Evolutionary conservation across 2,113 vertebrate genomes (phyloP).

Genomic region (Sturnira hondurensis): DNA sequence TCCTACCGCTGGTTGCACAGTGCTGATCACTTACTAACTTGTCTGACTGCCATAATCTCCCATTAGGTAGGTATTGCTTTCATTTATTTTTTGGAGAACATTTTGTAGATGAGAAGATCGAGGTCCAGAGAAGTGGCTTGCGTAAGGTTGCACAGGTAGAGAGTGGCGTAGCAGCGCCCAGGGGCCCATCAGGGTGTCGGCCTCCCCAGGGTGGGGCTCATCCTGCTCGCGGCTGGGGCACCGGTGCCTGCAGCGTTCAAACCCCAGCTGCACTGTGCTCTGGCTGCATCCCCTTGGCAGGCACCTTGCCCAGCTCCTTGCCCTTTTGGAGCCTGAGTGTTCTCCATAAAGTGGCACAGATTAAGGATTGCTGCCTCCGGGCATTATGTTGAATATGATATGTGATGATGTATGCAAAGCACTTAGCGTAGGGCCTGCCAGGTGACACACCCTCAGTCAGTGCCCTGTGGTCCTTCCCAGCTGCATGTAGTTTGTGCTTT

Average conservation of each 20-base stretch:
- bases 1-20: background rate
- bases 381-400: background rate
- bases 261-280: background rate
- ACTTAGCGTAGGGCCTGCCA: background rate
- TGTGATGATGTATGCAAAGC: background rate
- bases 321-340: background rate
- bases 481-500: background rate
- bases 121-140: background rate
- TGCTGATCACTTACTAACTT: background rate
- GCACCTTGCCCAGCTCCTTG: background rate
- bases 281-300: background rate
- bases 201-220: background rate
- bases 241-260: background rate
- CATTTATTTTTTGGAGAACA: background rate
- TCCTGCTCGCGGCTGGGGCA: background rate
- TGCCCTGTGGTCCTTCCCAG: background rate
- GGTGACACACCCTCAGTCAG: background rate
- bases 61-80: background rate
- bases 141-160: background rate
- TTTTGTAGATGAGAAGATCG: background rate
- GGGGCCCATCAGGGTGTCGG: accelerated
- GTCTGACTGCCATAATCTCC: background rate
- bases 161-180: background rate
- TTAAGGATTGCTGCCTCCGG: background rate
- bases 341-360: background rate